Evolutionary conservation across 2,113 vertebrate genomes (phyloP).

Genomic region (Burhinus bistriatus): DNA sequence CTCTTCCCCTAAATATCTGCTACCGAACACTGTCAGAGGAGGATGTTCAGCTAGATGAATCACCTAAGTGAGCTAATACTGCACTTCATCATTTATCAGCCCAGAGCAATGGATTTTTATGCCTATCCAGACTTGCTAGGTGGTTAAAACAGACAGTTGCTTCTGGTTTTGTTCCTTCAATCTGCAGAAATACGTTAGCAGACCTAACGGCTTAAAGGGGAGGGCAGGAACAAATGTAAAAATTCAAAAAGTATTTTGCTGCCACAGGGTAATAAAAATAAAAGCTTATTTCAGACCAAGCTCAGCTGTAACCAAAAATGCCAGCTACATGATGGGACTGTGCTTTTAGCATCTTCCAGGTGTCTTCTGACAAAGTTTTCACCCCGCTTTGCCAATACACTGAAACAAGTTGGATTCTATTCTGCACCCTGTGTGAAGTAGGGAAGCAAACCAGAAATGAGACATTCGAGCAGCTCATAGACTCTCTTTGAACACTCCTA

Average conservation of each 20-base stretch:
- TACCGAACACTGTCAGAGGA: neutral
- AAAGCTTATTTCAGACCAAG: neutral
- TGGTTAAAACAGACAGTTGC: neutral
- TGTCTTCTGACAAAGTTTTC: neutral
- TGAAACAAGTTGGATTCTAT: neutral
- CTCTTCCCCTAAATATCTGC: neutral
- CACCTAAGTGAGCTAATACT: neutral
- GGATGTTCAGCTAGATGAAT: neutral
- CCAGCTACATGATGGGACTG: neutral
- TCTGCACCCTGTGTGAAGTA: neutral
- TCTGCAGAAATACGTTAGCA: neutral
- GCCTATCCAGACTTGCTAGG: neutral
- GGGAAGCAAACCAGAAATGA: neutral
- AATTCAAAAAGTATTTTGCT: neutral
- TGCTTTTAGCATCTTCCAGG: neutral
- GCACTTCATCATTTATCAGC: neutral
- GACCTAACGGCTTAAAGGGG: neutral
- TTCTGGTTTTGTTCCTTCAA: neutral
- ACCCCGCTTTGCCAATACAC: neutral
- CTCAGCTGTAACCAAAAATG: neutral
- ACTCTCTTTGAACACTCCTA: neutral
- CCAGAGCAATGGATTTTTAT: neutral
- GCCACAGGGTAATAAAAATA: neutral
- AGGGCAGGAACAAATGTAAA: neutral
- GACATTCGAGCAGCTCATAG: neutral